Base-by-base conservation (phyloP, 2,888 invertebrate genomes). In the Chrysomela aeneicollis region DNA sequence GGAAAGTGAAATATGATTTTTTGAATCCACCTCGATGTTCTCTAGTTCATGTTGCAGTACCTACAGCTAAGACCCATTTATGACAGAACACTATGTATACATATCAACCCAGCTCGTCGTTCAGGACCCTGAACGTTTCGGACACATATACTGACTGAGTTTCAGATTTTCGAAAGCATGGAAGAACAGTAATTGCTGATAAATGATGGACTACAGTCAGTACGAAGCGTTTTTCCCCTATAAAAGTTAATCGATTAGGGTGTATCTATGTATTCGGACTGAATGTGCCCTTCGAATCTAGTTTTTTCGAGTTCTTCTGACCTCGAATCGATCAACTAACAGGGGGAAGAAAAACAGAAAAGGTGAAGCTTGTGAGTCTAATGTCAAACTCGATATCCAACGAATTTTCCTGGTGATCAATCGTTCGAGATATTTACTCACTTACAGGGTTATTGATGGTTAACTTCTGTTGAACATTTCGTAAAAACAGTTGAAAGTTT, bases 371-470 rank as follows among this genome's bases (percentile, higher is more conserved):
- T 35, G 10, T 35, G 35, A 42, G 42, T 42, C 15, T 42, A n/a
- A 42, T 42, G 42, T 42, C 42, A 42, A 42, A 42, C 15, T 42
- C 42, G 42, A 42, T 42, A 42, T 15, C 42, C n/a, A 26, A 26
- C 26, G 6, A 26, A 26, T 26, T 1, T 12, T 35, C 10, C 12
- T 5, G 35, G 1, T 35, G 35, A 35, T 35, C 10, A 12, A 10
- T 26, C 26, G 26, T 26, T 26, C 26, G 8, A 35, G 35, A 8
- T 35, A 35, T 35, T 12, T 8, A 35, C 35, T 12, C 12, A 35
- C 2, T 12, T 35, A 12, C 12, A 35, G 12, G 6, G 35, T 35
- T 8, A 35, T 10, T 35, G 35, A 35, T 35, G 35, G 2, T 35
- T 2, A 35, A 35, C 2, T 35, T 35, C 12, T 35, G 26, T 5